Base-by-base conservation (phyloP, 1,140 invertebrate species). In the Aphelinus certus region DNA sequence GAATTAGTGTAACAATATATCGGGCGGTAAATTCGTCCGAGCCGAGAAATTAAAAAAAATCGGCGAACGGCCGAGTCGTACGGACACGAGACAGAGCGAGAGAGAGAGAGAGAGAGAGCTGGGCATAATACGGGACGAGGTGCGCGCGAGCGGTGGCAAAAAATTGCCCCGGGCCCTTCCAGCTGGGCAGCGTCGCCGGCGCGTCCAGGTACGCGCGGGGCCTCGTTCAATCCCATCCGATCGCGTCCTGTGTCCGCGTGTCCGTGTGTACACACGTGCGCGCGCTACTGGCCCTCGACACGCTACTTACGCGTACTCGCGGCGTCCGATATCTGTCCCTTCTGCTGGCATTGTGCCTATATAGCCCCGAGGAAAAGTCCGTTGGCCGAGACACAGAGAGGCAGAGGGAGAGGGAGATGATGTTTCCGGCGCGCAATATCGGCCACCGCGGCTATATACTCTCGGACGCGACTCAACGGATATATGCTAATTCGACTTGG, bases 201-300 rank as follows among this genome's bases (percentile, higher is more conserved):
- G 76, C 70, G 79, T 81, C 26, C 26, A 26, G 26, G 26, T 26
- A 26, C 26, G 26, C 26, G 26, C 74, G 80, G 78, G 81, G 82
- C 82, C 82, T 82, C 81, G 83, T 79, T 82, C 81, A 79, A 84
- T 79, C 81, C 83, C 81, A 84, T 83, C 80, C 80, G 71, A 84
- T 83, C 83, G 83, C 81, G 74, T 75, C 76, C 79, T 26, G 26
- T 26, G 26, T 26, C 26, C 26, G 26, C 26, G 26, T 26, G 26
- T 26, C 26, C 26, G 26, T 26, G 26, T 26, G 26, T 26, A 26
- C 26, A 78, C 80, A 82, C 78, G 80, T 81, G 26, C 81, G 77
- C 58, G 66, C 77, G 79, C 82, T 60, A 76, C 72, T 73, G 7
- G 3, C 61, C 46, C 61, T 63, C 46, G 43, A 5, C 46, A 26